Base-by-base conservation (phyloP, 2,888 invertebrate genomes). In the Tetropium fuscum region DNA sequence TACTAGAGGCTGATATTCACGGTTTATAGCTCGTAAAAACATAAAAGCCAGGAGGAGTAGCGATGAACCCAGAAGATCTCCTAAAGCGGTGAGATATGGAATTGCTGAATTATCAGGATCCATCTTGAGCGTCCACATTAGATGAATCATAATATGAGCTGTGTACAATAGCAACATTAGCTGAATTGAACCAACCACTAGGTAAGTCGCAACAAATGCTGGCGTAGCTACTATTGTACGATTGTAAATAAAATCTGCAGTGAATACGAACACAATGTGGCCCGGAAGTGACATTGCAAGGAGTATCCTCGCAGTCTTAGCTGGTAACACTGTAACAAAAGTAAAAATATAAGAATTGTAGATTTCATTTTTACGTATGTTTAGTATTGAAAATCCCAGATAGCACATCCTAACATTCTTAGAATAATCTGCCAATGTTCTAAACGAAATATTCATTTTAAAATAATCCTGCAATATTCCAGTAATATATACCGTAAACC, bases 61-160 rank as follows among this genome's bases (percentile, higher is more conserved):
- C 45, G 90, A 84, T 2, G 96, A 95, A 18, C 98, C 98, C 0
- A 95, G 85, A 5, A 98, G 86, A 82, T 98, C 98, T 11, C 98
- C 98, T 10, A 97, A 78, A 0, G 98, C 93, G 0, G 97, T 97
- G 70, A 97, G 85, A 82, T 95, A 96, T 2, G 97, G 97, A 69
- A 97, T 97, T 45, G 95, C 93, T 20, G 93, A 93, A 80, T 95
- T 96, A 82, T 97, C 97, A 0, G 97, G 97, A 80, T 97, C 97
- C 73, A 94, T 92, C 81, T 93, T 93, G 78, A 83, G 85, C 74
- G 88, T 87, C 97, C 97, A 97, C 90, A 96, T 92, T 49, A 89
- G 88, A 80, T 95, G 94, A 51, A 95, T 91, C 71, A 97, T 87
- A 70, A 95, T 86, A 80, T 95, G 93, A 0, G 94, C 91, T 36